Base-by-base conservation (phyloP, 2,113 vertebrate species). In the Pogonocichla stellata region DNA sequence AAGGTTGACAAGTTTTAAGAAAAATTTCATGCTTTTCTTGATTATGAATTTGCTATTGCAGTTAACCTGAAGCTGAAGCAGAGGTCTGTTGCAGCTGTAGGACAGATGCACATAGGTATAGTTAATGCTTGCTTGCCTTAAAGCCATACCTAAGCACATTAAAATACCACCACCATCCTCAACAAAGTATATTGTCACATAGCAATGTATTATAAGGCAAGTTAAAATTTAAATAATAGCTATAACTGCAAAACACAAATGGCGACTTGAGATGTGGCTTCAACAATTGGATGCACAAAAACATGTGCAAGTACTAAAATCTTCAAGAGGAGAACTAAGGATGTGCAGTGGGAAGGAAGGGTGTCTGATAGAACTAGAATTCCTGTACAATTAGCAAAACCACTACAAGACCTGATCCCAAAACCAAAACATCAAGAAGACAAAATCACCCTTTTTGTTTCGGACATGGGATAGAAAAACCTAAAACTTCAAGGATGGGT, bases 331-430 rank as follows among this genome's bases (percentile, higher is more conserved):
- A 87, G 8, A 87, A 12, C 23, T 60, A 36, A 20, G 9, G 12
- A 38, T 3, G 0, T 29, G 58, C 2, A 70, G 8, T 0, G 0
- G 11, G 50, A 28, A 62, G 16, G 33, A 62, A 78, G 45, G 12
- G 47, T 47, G 16, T 31, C 14, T 38, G 26, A 58, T 17, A 47
- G 47, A 71, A 81, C 7, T 19, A 26, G 29, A 75, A 90, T 38
- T 54, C 23, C 12, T 79, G 9, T 18, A 47, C 58, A 93, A 42
- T 17, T 60, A 85, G 14, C 4, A 67, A 85, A 74, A 36, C 6
- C 4, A 14, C n/a, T 56, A 64, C 10, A 54, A 82, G 11, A 45
- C 7, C 43, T 53, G 18, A 74, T 79, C 23, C 33, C 29, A 58
- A 70, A 90, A 65, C 4, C 5, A 45, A 86, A 90, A 33, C 34